Base-by-base conservation (phyloP, 2,888 invertebrate species). In the Mylabris sibirica region DNA sequence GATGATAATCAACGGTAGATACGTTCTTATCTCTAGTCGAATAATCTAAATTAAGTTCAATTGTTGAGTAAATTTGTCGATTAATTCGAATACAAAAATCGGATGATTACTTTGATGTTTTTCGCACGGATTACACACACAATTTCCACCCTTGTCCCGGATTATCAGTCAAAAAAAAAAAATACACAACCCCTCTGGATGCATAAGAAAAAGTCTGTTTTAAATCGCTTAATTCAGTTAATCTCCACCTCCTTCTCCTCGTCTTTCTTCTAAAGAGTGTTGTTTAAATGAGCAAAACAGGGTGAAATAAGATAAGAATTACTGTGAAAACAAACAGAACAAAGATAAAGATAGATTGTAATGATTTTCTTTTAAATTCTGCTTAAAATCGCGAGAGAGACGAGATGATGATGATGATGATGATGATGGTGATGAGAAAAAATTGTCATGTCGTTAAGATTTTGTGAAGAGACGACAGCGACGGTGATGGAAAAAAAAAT, bases 1-100 rank as follows among this genome's bases (percentile, higher is more conserved):
- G 82, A 77, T 78, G 74, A 77, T 81, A 82, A 82, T 82, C 81
- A 80, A 81, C 76, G 80, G 81, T 80, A 81, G 76, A 80, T 80
- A 79, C 80, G 81, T 79, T 80, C 78, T 67, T 72, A 72, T n/a
- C n/a, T n/a, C 72, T 74, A 72, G 64, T n/a, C n/a, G 71, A 74
- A 74, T 77, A 77, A 77, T 75, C n/a, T 76, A 80, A 80, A 81
- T 81, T 81, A 81, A 81, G 81, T 81, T 81, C 78, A 74, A n/a
- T n/a, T 3, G 8, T 30, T 8, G 30, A 8, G 30, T 30, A 30
- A 30, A 30, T 6, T 24, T 24, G 22, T 26, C 57, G 26, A 49
- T 49, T 49, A 57, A 57, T 57, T 24, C 14, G 14, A 57, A 53
- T 11, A 53, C 3, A 22, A 24, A 57, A 57, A 24, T 24, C 57